Evolutionary conservation across 2,113 vertebrate species (phyloP), one percentile per base, ranked within the genome.

Genomic region (Nettapus auritus): DNA sequence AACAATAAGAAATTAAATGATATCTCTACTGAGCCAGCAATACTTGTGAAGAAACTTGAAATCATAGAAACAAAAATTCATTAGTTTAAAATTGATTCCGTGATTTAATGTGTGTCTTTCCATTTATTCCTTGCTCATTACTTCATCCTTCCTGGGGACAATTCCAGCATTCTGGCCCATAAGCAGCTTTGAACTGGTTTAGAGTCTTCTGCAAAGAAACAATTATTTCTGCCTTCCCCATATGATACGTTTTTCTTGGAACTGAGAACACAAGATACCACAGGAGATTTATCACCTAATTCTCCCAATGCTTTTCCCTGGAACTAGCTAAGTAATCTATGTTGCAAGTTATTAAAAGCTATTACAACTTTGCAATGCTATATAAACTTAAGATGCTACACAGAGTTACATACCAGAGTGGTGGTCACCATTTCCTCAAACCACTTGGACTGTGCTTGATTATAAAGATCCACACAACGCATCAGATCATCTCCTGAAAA

Each of bases 351-450:
- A 3, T n/a, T 7, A 50, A 53, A 76, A 4, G 1, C 26, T 34
- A 2, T n/a, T 7, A 50, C 57, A 76, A 4, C 29, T 62, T 38
- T 44, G 25, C n/a, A 50, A 2, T 10, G 50, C 40, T 29, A 38
- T 3, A 36, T 3, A 36, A 31, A 29, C 1, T 23, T 20, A 11
- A 68, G 28, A n/a, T 44, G 23, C 38, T 28, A 22, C 13, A n/a
- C 8, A 23, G 15, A 44, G 31, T 29, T 33, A 93, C 98, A 84
- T 98, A 99, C 99, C 98, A 99, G 95, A 18, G 99, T 99, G 33
- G 99, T 99, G 23, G 99, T 99, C 87, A 99, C 99, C 98, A 99
- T 99, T 97, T 99, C 99, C 95, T 99, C 99, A 96, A 99, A 99
- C 99, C 99, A 99, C 82, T 99, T 99, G 88, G 99, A 99, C 96